phyloP scores from a whole-genome alignment of 2,888 invertebrate genomes.

The Crocallis elinguaria region DNA sequence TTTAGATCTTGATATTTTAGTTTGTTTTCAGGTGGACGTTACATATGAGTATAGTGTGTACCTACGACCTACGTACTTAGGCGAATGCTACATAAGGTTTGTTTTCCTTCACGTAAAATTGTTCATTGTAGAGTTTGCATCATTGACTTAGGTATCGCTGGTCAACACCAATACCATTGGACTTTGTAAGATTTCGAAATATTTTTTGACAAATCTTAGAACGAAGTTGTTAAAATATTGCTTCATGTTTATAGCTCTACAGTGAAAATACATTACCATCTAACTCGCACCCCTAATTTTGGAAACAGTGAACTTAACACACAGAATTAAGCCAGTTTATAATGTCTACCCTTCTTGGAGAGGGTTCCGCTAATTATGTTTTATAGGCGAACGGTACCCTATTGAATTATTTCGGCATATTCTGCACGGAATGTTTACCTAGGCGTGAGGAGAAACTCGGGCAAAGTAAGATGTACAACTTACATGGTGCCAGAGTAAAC shows the following conservation, averaged over 20 bases:
- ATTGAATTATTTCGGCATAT: slow-evolving; percentile 31
- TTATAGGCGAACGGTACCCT: slow-evolving; percentile 43
- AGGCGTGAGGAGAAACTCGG: background rate
- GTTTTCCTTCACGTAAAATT: too few species aligned
- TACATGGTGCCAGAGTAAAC: too few species aligned
- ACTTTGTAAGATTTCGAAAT: too few species aligned
- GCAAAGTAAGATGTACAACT: too few species aligned
- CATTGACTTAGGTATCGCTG: too few species aligned
- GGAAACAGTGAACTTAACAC: slow-evolving; percentile 42
- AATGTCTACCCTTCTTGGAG: slow-evolving; percentile 46
- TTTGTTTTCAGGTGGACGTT: background rate
- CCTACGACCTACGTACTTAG: too few species aligned
- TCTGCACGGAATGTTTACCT: slow-evolving; percentile 5
- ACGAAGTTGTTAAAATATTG: background rate
- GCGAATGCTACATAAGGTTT: too few species aligned
- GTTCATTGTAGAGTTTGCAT: too few species aligned
- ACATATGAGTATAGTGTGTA: background rate
- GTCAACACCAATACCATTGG: too few species aligned
- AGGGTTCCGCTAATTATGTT: slow-evolving; percentile 53
- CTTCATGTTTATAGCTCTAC: background rate
- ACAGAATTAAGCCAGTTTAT: slow-evolving; percentile 52
- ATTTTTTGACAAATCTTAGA: too few species aligned
- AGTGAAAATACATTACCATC: background rate
- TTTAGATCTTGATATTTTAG: background rate
- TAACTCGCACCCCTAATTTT: slow-evolving; percentile 27